Evolutionary conservation across 2,113 vertebrate genomes (phyloP), one percentile per base, ranked within the genome.

Genomic region (Calidris pugnax): DNA sequence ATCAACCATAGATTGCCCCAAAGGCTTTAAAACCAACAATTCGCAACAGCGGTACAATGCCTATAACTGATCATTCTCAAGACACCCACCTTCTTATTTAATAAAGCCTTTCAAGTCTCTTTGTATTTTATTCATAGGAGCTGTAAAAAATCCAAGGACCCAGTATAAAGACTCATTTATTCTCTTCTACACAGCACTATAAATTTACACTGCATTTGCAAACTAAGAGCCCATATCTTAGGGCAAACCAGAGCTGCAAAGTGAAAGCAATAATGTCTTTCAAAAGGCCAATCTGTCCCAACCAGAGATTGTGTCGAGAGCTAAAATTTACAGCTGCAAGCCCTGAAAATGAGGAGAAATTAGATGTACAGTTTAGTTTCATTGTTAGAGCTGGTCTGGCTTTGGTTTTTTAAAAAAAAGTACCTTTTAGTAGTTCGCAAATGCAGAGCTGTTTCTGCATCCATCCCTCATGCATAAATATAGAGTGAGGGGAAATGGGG

Each of bases 51-150:
- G 2, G 57, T 76, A 85, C 94, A 87, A 91, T 91, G 71, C 87
- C n/a, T 76, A 2, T 56, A 91, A 82, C 81, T 66, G 94, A 95
- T 96, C 63, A 9, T 90, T 85, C 87, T 85, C 55, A 56, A 37
- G 90, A 88, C 85, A 83, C 87, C 78, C 81, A 80, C 85, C 93
- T 87, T 85, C 78, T 63, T 86, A 95, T 94, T 96, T 93, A 97
- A 96, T 96, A 96, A 95, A 93, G 63, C 67, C 76, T 94, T 96
- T 90, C 94, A 94, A 96, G 71, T 82, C 24, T 62, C 72, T 97
- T 87, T 95, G 81, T 91, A 85, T 95, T 96, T 97, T 96, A 96
- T 97, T 97, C 95, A 97, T 87, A 94, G 89, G 82, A 91, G 91
- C 85, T 85, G 94, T 96, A 96, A 96, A 97, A 97, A 96, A 85